Evolutionary conservation across 92 coral and sea anemone species (phyloP).

Genomic region (Epizoanthus ramosus): DNA sequence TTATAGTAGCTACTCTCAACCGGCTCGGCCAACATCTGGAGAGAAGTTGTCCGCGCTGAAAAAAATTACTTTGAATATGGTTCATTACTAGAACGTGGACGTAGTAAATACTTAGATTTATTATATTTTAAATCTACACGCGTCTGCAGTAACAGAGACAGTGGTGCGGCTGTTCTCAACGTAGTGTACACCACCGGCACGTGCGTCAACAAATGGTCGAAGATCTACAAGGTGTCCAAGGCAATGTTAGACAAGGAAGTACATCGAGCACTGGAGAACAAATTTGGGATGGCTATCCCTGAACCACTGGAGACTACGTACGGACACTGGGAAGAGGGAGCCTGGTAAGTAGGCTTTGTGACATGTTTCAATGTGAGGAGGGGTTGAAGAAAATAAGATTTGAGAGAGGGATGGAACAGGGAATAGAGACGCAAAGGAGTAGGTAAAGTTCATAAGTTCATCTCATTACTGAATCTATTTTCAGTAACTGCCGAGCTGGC

Average conservation of each 20-base stretch:
- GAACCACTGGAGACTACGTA: slow-evolving; percentile 70
- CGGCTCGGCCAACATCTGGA: no score
- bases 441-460: no score
- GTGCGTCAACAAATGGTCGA: slow-evolving; percentile 72
- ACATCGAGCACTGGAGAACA: slow-evolving; percentile 69
- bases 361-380: no score
- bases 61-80: no score
- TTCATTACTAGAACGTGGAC: no score
- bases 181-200: slow-evolving; percentile 75
- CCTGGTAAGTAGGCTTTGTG: slow-evolving; percentile 59
- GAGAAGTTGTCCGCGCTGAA: not conserved
- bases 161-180: slow-evolving; percentile 70
- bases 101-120: no score
- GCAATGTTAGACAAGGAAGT: slow-evolving; percentile 66
- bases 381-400: no score
- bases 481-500: no score
- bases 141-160: slow-evolving; percentile 52
- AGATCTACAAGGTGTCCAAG: slow-evolving; percentile 61
- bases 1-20: no score
- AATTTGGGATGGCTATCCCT: slow-evolving; percentile 58
- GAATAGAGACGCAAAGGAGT: no score
- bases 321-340: slow-evolving; percentile 74
- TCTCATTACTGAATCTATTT: no score
- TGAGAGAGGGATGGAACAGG: no score
- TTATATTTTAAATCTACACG: not conserved